Conservation (phyloP, 2,113 vertebrate species). For the Coracopsis vasa region DNA sequence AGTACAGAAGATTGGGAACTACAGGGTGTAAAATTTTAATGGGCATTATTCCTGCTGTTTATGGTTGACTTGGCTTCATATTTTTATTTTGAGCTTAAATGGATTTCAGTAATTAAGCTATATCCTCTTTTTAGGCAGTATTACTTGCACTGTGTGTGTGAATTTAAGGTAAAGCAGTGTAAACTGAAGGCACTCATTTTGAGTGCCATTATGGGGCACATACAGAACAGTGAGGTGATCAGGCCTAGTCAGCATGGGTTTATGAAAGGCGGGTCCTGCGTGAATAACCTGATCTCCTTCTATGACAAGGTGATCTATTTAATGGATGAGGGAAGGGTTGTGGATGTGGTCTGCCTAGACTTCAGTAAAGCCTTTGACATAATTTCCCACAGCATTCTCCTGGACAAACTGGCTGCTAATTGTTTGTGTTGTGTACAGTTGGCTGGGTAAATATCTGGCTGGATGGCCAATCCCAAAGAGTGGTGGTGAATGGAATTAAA, state of each 20-base stretch:
- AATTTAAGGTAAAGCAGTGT: neutral
- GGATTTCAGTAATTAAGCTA: neutral
- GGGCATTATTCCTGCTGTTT: neutral
- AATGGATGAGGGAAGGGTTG: neutral
- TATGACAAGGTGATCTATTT: neutral
- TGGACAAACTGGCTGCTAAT: neutral
- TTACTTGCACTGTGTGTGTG: neutral
- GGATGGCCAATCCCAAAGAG: neutral
- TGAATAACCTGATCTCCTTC: neutral
- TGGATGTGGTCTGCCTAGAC: neutral
- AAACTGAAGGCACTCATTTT: neutral
- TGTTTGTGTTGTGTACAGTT: neutral
- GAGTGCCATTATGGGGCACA: neutral
- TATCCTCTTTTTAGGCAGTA: neutral
- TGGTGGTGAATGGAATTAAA: neutral
- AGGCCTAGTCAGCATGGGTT: neutral
- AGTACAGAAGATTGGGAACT: neutral
- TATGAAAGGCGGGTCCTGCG: neutral
- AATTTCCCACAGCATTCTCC: neutral
- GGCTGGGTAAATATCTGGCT: neutral
- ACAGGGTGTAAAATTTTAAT: neutral
- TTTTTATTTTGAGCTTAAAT: constrained; percentile 37
- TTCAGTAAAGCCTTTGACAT: neutral
- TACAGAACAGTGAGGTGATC: neutral
- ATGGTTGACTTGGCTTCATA: constrained; percentile 20